phyloP scores from a whole-genome alignment of 2,797 vertebrate genomes.

The Cryptoprocta ferox region DNA sequence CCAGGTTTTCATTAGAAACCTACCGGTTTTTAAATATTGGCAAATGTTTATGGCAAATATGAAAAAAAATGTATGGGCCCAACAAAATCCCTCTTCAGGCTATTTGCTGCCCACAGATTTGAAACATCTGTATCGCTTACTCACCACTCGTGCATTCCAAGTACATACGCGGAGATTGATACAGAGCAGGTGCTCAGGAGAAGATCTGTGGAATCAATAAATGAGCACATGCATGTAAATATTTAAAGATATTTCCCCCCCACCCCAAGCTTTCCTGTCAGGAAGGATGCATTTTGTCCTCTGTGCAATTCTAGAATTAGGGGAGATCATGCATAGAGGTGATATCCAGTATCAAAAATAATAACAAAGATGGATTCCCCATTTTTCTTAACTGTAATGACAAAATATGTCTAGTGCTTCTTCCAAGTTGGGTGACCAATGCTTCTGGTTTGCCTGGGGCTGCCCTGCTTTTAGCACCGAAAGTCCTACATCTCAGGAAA shows the following conservation, averaged over 20 bases:
- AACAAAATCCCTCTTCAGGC: neutral
- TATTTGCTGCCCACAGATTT: neutral
- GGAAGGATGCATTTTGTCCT: neutral
- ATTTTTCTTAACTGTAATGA: neutral
- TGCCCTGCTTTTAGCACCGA: neutral
- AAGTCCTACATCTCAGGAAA: neutral
- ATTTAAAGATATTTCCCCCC: neutral
- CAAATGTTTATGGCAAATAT: neutral
- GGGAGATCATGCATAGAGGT: neutral
- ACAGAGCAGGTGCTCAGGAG: neutral
- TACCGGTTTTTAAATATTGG: neutral
- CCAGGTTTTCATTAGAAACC: neutral
- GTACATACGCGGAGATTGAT: rapidly evolving
- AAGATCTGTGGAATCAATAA: neutral
- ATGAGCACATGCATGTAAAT: neutral
- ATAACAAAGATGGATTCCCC: neutral
- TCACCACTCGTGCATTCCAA: neutral
- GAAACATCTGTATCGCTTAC: neutral
- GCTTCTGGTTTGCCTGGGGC: neutral
- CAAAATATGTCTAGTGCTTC: neutral
- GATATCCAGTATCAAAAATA: too few species aligned
- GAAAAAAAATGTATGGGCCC: neutral
- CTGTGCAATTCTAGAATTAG: neutral
- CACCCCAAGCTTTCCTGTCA: neutral
- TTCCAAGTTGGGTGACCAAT: neutral